Evolutionary conservation across 2,113 vertebrate species (phyloP).

Genomic region (Brachyhypopomus occidentalis): DNA sequence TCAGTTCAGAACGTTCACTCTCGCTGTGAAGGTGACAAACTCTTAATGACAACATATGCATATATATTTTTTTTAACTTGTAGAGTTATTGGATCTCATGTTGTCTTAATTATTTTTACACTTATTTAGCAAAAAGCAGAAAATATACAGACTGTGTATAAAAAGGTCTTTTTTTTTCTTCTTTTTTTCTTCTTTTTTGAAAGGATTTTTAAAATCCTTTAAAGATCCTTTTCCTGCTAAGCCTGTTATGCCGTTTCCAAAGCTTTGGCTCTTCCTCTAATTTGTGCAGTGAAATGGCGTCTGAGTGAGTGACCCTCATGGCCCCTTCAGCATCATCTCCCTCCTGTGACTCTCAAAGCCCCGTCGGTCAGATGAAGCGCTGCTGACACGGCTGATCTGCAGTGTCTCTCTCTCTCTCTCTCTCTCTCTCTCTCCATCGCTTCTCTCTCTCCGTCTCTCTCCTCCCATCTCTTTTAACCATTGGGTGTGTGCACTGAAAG

Average conservation of each 20-base stretch:
- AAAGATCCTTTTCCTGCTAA: conserved; percentile 20
- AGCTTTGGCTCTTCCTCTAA: conserved; percentile 30
- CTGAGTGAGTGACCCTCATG: conserved; percentile 39
- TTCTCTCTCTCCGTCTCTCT: background rate
- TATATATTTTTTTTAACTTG: background rate
- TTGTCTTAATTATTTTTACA: background rate
- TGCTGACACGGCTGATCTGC: conserved; percentile 21
- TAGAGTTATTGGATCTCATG: background rate
- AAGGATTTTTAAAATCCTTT: background rate
- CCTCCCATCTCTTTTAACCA: background rate
- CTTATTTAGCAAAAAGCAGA: background rate
- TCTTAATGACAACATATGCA: background rate
- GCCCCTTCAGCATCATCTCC: conserved; percentile 51
- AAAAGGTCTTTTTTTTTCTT: conserved; percentile 1
- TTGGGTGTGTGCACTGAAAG: background rate
- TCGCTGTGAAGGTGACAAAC: background rate
- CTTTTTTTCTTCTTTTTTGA: too few species aligned
- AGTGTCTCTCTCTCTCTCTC: background rate
- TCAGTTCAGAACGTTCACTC: background rate
- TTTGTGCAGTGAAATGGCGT: conserved; percentile 51
- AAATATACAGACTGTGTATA: conserved; percentile 1
- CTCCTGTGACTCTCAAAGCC: conserved; percentile 51
- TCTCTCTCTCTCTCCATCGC: background rate
- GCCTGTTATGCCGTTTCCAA: conserved; percentile 32
- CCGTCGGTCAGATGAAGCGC: conserved; percentile 41